Base-by-base conservation (phyloP, 2,113 vertebrate genomes). In the Hirundichthys speculiger region DNA sequence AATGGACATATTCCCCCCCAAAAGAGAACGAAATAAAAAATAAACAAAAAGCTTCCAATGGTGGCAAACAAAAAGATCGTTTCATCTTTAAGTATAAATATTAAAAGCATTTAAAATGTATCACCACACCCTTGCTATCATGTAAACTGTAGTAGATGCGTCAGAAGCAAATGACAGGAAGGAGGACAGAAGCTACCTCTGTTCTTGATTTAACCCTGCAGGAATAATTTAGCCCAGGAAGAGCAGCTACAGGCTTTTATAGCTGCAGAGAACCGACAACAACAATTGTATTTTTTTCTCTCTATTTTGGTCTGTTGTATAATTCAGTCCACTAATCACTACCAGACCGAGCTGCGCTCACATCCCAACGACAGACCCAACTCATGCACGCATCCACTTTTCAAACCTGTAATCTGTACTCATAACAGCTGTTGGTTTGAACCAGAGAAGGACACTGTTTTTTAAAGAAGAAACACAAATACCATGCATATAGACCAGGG, bases 131-230 rank as follows among this genome's bases (percentile, higher is more conserved):
- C 56, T 56, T 63, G 24, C 24, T 16, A 41, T 3, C 18, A 30
- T 25, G 13, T 3, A 27, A 30, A n/a, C 8, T 18, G 30, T 2
- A 41, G 14, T 18, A 49, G 39, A 74, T 45, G 64, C 77, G 41
- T 51, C 52, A 65, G 47, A 81, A 45, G 18, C 57, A 80, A 22
- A 2, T 77, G 49, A 64, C 77, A 83, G 79, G 74, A 86, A 81
- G 22, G 3, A 3, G 14, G n/a, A 43, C 19, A 69, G 69, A 68
- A 52, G 65, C 67, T 55, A n/a, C 21, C 69, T 69, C 64, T 82
- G 69, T 84, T 84, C 55, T 47, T 53, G 5, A 45, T 38, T 73
- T 78, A 68, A 22, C 9, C 3, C 2, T n/a, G n/a, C n/a, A n/a
- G n/a, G n/a, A n/a, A n/a, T n/a, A n/a, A n/a, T n/a, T n/a, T n/a